Base-by-base conservation (phyloP, 2,797 vertebrate species). In the Picus viridis region DNA sequence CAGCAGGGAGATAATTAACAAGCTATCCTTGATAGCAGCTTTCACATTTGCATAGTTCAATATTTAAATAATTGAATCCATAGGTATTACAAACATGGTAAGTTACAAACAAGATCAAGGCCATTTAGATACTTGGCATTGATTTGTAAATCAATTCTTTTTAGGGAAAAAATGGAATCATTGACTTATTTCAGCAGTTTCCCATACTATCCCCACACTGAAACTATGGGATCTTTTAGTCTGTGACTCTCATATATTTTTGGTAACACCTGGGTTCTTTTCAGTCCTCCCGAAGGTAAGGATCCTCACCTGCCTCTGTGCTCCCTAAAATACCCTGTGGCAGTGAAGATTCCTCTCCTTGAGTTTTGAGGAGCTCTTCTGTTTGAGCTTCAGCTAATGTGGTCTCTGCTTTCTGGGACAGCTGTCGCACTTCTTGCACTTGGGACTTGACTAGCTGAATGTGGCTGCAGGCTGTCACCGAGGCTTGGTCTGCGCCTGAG, bases 241-340 rank as follows among this genome's bases (percentile, higher is more conserved):
- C 8, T 53, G 43, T 9, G 65, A 86, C 34, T 68, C 34, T 22
- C 41, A 36, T 11, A 1, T 27, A 23, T 39, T 59, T 43, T 19
- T 2, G 5, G 69, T 61, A 47, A 71, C n/a, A 18, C 13, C 10
- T 10, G 7, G 69, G 30, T 56, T 90, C 65, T 32, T 41, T 62
- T 99, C 93, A 99, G 86, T 99, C 99, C 94, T 99, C 99, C 56
- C 99, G 98, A 56, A 99, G 97, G 95, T 99, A 99, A 72, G 99
- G 94, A 47, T 98, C 98, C 7, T 98, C 98, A 6, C 98, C 98
- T 0, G 94, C 72, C 49, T 98, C 97, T 1, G 68, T 11, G 17
- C 54, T 90, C 41, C 43, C 86, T 54, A 91, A 34, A 68, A 72
- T 30, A 23, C 69, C 75, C 49, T 85, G 69, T 15, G 94, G 83